These are phyloP conservation scores for Daboia siamensis DNA, from an alignment of 2,113 vertebrate species.

Conservation along the genomic window DNA sequence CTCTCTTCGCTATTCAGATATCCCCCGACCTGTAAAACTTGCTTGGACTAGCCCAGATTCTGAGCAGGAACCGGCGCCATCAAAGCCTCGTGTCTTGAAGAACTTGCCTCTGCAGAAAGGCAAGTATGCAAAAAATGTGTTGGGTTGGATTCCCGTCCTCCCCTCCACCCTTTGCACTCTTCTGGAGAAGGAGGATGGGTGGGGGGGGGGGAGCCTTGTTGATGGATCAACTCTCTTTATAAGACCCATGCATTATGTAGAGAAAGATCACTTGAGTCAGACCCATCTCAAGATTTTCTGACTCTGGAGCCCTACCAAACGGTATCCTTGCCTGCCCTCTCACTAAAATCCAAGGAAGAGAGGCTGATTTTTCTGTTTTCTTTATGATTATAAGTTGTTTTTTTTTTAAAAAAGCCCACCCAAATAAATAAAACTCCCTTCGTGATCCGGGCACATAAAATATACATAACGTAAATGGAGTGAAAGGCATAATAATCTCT, in stretches of 20 bases:
- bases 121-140: not conserved
- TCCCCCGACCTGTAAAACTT: not conserved
- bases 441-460: not conserved
- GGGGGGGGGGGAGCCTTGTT: too few species aligned
- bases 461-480: not conserved
- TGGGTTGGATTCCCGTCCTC: not conserved
- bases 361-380: not conserved
- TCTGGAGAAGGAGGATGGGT: accelerated
- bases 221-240: not conserved
- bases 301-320: not conserved
- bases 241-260: not conserved
- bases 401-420: not conserved
- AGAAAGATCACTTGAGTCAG: not conserved
- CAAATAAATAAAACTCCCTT: not conserved
- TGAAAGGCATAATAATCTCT: not conserved
- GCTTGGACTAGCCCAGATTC: not conserved
- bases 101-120: not conserved
- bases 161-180: not conserved
- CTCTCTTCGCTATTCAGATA: not conserved
- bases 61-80: not conserved
- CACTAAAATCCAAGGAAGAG: not conserved
- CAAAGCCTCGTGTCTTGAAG: not conserved
- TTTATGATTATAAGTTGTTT: too few species aligned
- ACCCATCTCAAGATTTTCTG: not conserved
- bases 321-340: not conserved